Base-by-base conservation (phyloP, 2,797 vertebrate species). In the Halcyon smyrnensis region DNA sequence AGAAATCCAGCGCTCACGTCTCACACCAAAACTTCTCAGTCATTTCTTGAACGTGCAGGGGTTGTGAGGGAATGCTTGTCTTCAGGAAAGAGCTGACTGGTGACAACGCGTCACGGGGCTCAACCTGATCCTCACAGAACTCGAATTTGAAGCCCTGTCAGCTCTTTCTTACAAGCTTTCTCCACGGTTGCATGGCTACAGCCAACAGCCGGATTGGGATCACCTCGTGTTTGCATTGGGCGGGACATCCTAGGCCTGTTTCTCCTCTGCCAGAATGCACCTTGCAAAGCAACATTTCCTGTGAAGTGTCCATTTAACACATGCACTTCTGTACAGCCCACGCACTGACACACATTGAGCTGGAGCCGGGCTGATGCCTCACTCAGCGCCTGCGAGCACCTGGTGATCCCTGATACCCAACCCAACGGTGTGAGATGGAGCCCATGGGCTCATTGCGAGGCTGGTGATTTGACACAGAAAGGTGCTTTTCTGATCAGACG, bases 341-440 rank as follows among this genome's bases (percentile, higher is more conserved):
- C 15, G 6, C 30, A 4, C 32, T 16, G 59, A 41, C 48, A 27
- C 5, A 39, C 64, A 28, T 6, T 5, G 1, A 2, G 51, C 36
- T 1, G 7, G 69, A 39, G 80, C 18, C 5, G 53, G 78, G 71
- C 21, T 28, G 78, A 18, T 30, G 84, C 53, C 81, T 67, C 2
- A 1, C 4, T 6, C 13, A 23, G 16, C 2, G 8, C 4, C 60
- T 25, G 32, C 0, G 2, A 53, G 51, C 0, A 0, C 34, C 70
- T 7, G 48, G 30, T 30, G 53, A 75, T 11, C 79, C 62, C 85
- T 19, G 0, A 1, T 0, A 10, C 21, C 2, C n/a, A 79, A 21
- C 32, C 5, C 1, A 1, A 3, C 0, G 0, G 5, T 4, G 24
- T 19, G 63, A 41, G 21, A 48, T 2, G 30, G 73, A 71, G 69